A percentile compares a stretch with the other conserved stretches of the same genome.
Evolutionary conservation across 2,113 vertebrate species (phyloP).

Genomic region (Rhea pennata): DNA sequence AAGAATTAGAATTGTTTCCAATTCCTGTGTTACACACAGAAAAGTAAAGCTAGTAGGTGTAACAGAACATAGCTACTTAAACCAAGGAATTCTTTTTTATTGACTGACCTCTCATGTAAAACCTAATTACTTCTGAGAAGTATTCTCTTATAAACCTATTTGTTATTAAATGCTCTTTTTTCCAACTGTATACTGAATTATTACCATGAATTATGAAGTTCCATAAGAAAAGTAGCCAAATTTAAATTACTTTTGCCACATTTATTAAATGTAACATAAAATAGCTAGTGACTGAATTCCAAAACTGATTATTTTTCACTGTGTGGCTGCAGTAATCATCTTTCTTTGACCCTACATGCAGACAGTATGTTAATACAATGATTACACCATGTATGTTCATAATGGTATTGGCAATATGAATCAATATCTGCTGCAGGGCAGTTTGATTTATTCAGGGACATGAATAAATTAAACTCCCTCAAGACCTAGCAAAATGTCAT

Average conservation of each 20-base stretch:
- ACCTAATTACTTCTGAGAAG: not conserved
- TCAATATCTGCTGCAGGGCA: slow-evolving; percentile 86
- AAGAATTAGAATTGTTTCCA: not conserved
- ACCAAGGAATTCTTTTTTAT: not conserved
- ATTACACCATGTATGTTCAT: slow-evolving; percentile 80
- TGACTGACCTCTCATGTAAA: slow-evolving; percentile 1
- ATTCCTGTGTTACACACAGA: not conserved
- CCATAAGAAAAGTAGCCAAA: not conserved
- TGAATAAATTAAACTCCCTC: slow-evolving; percentile 87
- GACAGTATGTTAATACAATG: slow-evolving; percentile 59
- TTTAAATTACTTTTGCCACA: not conserved
- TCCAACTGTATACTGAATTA: not conserved
- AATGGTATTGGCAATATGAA: slow-evolving; percentile 86
- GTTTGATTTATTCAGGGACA: slow-evolving; percentile 86
- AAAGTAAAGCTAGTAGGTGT: not conserved
- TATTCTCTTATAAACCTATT: not conserved
- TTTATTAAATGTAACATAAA: not conserved
- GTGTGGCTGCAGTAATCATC: slow-evolving; percentile 8
- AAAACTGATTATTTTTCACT: not conserved
- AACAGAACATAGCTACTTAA: not conserved
- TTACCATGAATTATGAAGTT: not conserved
- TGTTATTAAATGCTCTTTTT: not conserved
- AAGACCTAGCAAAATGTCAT: slow-evolving; percentile 89
- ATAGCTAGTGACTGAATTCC: not conserved
- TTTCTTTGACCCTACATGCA: slow-evolving; percentile 48